A percentile compares a stretch with the other conserved stretches of the same genome.
These are phyloP conservation scores for Meiosimyza decipiens DNA, from an alignment of 2,888 invertebrate species.

Conservation along the genomic window DNA sequence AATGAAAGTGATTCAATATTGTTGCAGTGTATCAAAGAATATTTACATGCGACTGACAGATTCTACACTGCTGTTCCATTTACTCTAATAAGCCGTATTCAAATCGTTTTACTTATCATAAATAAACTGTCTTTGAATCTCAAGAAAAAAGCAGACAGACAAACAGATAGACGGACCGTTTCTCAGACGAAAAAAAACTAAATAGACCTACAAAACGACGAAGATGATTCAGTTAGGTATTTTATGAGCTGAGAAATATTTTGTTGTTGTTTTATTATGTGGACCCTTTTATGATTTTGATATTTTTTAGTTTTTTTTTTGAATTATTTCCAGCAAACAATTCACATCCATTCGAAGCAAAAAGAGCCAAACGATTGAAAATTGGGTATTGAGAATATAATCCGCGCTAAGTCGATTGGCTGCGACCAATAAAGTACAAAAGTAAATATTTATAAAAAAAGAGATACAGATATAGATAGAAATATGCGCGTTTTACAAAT, in stretches of 20 bases:
- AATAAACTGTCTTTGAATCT: conserved; percentile 61
- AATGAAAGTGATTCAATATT: not conserved
- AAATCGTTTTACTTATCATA: conserved; percentile 55
- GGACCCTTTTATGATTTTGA: not conserved
- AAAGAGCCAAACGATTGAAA: not conserved
- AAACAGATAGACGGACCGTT: conserved; percentile 26
- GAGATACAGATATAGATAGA: conserved; percentile 43
- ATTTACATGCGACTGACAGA: not conserved
- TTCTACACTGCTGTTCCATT: not conserved
- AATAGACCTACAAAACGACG: conserved; percentile 8
- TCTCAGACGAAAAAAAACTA: conserved; percentile 24
- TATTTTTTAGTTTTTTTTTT: conserved; percentile 6
- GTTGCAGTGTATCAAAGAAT: not conserved
- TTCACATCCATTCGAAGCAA: conserved; percentile 26
- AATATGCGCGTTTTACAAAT: conserved; percentile 8
- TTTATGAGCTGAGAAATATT: conserved; percentile 60
- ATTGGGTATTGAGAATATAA: conserved; percentile 13
- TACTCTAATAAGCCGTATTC: conserved; percentile 29
- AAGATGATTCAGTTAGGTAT: conserved; percentile 57
- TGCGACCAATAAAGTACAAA: conserved; percentile 36
- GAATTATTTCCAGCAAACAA: conserved; percentile 7
- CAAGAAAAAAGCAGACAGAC: conserved; percentile 46
- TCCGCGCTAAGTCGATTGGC: conserved; percentile 27
- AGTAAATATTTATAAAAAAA: conserved; percentile 48
- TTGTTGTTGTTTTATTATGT: conserved; percentile 36